phyloP scores from a whole-genome alignment of 2,888 invertebrate species.

The Hydrotaea diabolus region DNA sequence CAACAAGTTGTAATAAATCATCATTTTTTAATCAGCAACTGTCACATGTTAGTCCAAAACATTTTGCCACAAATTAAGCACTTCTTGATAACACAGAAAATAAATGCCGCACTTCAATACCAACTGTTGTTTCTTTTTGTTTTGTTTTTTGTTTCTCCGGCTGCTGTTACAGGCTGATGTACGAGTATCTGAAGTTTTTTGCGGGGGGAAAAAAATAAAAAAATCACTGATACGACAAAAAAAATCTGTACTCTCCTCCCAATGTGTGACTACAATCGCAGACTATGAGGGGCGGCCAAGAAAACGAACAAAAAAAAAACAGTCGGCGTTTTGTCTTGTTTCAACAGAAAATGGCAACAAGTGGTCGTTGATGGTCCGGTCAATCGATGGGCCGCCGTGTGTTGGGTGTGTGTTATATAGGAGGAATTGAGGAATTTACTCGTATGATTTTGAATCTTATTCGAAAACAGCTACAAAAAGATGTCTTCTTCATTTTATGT shows the following conservation, averaged over 20 bases:
- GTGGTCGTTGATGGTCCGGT: slow-evolving; percentile 40
- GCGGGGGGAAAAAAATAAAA: not conserved
- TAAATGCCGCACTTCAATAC: slow-evolving; percentile 58
- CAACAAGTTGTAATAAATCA: slow-evolving; percentile 65
- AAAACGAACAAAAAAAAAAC: slow-evolving; percentile 25
- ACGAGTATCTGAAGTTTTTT: not conserved
- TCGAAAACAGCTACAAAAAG: slow-evolving; percentile 15
- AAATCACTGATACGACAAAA: no score
- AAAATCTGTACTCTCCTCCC: slow-evolving; percentile 22
- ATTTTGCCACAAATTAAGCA: slow-evolving; percentile 68
- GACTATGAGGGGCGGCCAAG: not conserved
- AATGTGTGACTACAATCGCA: slow-evolving; percentile 38
- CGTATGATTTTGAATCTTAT: slow-evolving; percentile 12
- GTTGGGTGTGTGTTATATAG: not conserved
- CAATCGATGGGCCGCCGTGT: not conserved
- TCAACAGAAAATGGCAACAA: slow-evolving; percentile 32
- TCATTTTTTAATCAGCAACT: slow-evolving; percentile 68
- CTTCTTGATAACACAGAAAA: slow-evolving; percentile 60
- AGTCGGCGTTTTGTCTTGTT: slow-evolving; percentile 4
- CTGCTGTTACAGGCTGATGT: not conserved
- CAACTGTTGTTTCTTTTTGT: not conserved
- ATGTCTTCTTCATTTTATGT: slow-evolving; percentile 54
- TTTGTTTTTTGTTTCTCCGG: not conserved
- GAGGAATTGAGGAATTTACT: slow-evolving; percentile 8
- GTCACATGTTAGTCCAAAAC: slow-evolving; percentile 68